Conservation (phyloP, 2,113 vertebrate genomes). For the Notiomystis cincta region DNA sequence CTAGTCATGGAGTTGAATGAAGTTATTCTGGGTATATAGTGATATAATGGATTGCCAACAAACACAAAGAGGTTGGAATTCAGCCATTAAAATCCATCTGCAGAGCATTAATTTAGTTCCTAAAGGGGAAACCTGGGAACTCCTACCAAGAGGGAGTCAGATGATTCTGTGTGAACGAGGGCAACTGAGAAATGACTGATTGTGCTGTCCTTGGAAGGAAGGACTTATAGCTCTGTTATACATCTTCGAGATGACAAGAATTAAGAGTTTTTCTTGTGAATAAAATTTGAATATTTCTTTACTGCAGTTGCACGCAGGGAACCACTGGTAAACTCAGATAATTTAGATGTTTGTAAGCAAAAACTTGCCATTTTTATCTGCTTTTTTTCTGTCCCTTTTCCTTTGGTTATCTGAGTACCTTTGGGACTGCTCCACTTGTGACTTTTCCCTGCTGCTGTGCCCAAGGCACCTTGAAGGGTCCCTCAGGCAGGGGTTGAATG, state of each 20-base stretch:
- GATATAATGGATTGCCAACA: background rate
- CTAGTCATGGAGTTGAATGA: background rate
- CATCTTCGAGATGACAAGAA: background rate
- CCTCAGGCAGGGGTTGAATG: background rate
- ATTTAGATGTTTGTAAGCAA: background rate
- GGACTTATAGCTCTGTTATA: background rate
- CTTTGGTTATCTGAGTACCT: background rate
- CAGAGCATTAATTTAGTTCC: background rate
- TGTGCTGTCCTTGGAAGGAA: background rate
- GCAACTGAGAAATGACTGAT: background rate
- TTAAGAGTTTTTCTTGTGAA: background rate
- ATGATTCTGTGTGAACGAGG: background rate
- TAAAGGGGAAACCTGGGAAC: background rate
- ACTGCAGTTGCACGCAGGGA: background rate
- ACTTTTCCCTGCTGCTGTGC: background rate
- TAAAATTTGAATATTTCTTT: background rate
- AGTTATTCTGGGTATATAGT: background rate
- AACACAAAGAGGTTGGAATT: slow-evolving; percentile 9
- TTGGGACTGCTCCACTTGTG: background rate
- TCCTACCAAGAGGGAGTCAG: background rate
- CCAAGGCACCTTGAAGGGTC: background rate
- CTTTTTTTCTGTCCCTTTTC: background rate
- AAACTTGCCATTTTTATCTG: background rate
- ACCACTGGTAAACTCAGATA: background rate
- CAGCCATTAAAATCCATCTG: slow-evolving; percentile 24